These are phyloP conservation scores for Mimas tiliae DNA, from an alignment of 2,888 invertebrate species.

Conservation along the genomic window DNA sequence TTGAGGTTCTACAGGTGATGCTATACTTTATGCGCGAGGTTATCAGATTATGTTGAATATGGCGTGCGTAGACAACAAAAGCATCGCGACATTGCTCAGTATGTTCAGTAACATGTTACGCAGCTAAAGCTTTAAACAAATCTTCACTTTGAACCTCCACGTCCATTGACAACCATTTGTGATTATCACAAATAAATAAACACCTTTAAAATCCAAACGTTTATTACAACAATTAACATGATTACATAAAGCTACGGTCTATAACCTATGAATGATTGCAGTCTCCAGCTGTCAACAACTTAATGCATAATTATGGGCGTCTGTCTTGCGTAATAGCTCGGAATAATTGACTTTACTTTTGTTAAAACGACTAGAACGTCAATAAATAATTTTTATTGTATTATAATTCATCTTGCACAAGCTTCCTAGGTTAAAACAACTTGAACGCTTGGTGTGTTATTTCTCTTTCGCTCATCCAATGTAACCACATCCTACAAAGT, in stretches of 20 bases:
- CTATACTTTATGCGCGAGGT: no score
- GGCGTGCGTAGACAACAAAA: no score
- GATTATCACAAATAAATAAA: neutral
- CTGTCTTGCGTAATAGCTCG: neutral
- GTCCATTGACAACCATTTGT: neutral
- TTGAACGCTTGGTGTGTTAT: neutral
- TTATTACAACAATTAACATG: no score
- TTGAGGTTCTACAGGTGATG: no score
- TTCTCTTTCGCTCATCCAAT: constrained; percentile 26
- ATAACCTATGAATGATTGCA: neutral
- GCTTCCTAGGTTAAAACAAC: neutral
- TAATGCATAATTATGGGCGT: neutral
- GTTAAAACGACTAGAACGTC: neutral
- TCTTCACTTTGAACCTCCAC: neutral
- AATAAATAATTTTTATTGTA: neutral
- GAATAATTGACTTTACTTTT: neutral
- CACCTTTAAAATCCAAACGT: no score
- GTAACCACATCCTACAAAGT: constrained; percentile 54
- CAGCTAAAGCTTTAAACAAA: neutral
- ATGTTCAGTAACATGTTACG: no score
- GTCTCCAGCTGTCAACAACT: neutral
- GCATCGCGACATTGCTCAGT: no score
- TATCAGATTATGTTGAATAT: no score
- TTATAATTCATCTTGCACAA: neutral
- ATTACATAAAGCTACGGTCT: no score